Percentiles rank a stretch among this genome's conserved stretches.
phyloP scores from a whole-genome alignment of 2,888 invertebrate species.

The Caradrina clavipalpis region DNA sequence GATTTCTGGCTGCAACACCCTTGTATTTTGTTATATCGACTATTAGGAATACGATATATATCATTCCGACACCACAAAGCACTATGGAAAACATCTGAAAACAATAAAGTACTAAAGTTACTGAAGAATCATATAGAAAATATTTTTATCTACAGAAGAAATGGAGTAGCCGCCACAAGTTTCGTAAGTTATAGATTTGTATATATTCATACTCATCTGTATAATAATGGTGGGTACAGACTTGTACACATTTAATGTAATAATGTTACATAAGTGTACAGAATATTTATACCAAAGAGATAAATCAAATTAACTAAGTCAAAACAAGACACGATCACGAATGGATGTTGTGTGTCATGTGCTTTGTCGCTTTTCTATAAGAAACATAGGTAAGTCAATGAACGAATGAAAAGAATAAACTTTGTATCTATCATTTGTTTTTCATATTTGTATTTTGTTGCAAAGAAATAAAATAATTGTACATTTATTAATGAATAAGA shows the following conservation, averaged over 20 bases:
- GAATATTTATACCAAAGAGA: background rate
- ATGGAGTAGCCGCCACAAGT: conserved; percentile 26
- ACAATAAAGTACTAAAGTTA: conserved; percentile 48
- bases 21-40: conserved; percentile 92
- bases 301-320: background rate
- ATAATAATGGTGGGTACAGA: conserved; percentile 12
- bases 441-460: background rate
- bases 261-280: background rate
- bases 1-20: conserved; percentile 83
- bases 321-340: background rate
- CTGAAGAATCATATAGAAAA: conserved; percentile 27
- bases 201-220: conserved; percentile 4
- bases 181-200: conserved; percentile 21
- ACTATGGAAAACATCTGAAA: conserved; percentile 92
- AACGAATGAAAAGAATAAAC: background rate
- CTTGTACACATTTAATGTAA: background rate
- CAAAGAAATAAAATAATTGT: background rate
- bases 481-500: background rate
- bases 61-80: conserved; percentile 90
- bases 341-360: background rate
- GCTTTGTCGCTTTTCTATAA: background rate
- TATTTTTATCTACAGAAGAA: conserved; percentile 38
- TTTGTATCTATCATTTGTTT: too few species aligned
- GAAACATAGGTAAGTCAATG: background rate
- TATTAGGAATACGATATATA: conserved; percentile 92